Evolutionary conservation across 2,797 vertebrate species (phyloP).

Genomic region (Adelosebastes latens): DNA sequence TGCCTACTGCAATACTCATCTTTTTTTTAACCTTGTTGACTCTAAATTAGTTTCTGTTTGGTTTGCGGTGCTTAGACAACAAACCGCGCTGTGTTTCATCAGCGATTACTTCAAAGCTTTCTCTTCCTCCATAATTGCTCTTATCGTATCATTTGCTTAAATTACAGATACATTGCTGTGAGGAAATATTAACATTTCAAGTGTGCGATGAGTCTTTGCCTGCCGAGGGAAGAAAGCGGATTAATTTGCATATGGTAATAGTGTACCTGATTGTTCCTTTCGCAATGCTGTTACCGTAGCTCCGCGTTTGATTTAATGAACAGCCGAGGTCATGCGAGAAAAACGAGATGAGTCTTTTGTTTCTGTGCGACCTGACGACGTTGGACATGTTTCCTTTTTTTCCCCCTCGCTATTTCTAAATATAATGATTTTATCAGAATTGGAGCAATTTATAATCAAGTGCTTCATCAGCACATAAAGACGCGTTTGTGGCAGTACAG

Average conservation of each 20-base stretch:
- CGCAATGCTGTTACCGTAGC: constrained; percentile 17
- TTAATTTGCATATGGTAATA: constrained; percentile 63
- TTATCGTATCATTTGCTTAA: constrained; percentile 50
- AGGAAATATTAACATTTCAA: constrained; percentile 65
- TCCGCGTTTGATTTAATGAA: constrained; percentile 54
- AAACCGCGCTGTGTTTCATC: background rate
- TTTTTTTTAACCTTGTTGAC: constrained; percentile 1
- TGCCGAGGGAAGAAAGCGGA: constrained; percentile 25
- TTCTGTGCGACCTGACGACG: constrained; percentile 29
- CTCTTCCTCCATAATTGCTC: constrained; percentile 39
- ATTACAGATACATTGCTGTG: constrained; percentile 45
- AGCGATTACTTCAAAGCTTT: constrained; percentile 26
- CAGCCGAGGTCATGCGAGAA: constrained; percentile 11
- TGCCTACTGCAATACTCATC: background rate
- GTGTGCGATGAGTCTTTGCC: constrained; percentile 34
- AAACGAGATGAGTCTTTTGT: constrained; percentile 49
- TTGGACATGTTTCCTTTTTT: constrained; percentile 5
- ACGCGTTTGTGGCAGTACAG: background rate
- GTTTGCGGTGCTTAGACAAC: constrained; percentile 7
- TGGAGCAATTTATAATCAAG: constrained; percentile 44
- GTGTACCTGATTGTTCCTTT: constrained; percentile 52
- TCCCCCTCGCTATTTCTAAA: background rate
- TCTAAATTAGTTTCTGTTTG: constrained; percentile 36
- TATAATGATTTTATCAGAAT: constrained; percentile 48
- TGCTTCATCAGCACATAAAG: constrained; percentile 40